Percentiles rank a stretch among this genome's conserved stretches.
Evolutionary conservation across 1,140 invertebrate species (phyloP).

Genomic region (Listronotus bonariensis): DNA sequence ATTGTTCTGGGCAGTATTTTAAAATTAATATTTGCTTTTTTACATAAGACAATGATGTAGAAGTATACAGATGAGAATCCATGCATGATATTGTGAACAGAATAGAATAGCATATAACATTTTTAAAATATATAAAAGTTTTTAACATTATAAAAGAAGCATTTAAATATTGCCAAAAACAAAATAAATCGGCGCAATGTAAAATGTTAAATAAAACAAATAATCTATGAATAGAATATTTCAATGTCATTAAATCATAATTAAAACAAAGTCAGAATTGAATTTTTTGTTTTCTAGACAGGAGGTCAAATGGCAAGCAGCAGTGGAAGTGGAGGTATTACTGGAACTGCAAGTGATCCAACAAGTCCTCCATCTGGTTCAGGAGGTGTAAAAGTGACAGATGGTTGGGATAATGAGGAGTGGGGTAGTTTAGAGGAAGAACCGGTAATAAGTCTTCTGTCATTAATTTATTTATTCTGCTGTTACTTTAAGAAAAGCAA

Average conservation of each 20-base stretch:
- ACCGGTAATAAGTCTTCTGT: conserved; percentile 60
- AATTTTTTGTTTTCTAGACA: conserved; percentile 41
- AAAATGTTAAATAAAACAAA: too few relatives aligned
- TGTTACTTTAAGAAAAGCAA: too few relatives aligned
- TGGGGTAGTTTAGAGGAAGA: conserved; percentile 85
- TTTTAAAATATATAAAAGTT: too few relatives aligned
- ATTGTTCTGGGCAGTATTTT: background rate
- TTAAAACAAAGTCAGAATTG: too few relatives aligned
- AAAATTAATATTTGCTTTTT: too few relatives aligned
- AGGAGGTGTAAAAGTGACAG: conserved; percentile 63
- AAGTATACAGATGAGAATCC: background rate
- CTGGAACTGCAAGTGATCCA: conserved; percentile 50
- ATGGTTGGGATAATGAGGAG: conserved; percentile 77
- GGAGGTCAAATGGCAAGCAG: conserved; percentile 54
- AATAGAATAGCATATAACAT: too few relatives aligned
- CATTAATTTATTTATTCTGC: background rate
- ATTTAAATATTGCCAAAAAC: background rate
- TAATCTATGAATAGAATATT: too few relatives aligned
- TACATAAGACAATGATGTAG: background rate
- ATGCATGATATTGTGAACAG: too few relatives aligned
- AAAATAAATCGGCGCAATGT: too few relatives aligned
- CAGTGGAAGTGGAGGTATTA: conserved; percentile 52
- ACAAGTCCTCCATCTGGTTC: conserved; percentile 61
- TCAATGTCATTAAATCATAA: conserved; percentile 1
- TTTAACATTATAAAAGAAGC: too few relatives aligned